Percentiles rank a stretch among this genome's conserved stretches.
phyloP scores from a whole-genome alignment of 2,888 invertebrate species.

The Leptinotarsa juncta region DNA sequence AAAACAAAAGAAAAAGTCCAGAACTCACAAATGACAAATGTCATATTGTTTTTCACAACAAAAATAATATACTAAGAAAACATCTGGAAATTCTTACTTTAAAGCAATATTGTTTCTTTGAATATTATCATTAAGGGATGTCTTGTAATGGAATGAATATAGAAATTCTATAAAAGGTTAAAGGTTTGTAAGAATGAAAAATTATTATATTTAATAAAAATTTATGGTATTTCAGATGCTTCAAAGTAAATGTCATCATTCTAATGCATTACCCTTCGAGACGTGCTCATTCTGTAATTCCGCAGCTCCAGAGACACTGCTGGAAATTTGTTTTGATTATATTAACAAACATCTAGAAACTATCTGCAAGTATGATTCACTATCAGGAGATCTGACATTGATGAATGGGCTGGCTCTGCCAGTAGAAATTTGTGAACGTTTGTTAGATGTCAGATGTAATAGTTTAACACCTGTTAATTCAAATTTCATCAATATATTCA shows the following conservation, averaged over 20 bases:
- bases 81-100: constrained; percentile 55
- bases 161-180: constrained; percentile 13
- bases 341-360: constrained; percentile 74
- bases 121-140: constrained; percentile 23
- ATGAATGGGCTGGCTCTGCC: constrained; percentile 75
- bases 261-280: constrained; percentile 61
- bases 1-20: too few species aligned
- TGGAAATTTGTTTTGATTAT: constrained; percentile 74
- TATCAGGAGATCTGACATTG: constrained; percentile 66
- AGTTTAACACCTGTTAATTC: constrained; percentile 69
- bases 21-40: constrained; percentile 35
- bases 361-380: constrained; percentile 68
- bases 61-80: constrained; percentile 58
- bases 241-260: constrained; percentile 60
- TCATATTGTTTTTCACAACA: constrained; percentile 62
- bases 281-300: constrained; percentile 64
- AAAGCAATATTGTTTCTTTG: constrained; percentile 19
- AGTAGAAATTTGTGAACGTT: constrained; percentile 78
- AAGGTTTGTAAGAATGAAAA: not conserved
- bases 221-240: constrained; percentile 43
- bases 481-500: constrained; percentile 77
- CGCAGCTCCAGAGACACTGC: constrained; percentile 71
- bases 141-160: constrained; percentile 31
- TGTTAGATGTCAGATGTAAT: constrained; percentile 72
- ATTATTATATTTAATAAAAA: constrained; percentile 17